phyloP scores from a whole-genome alignment of 92 coral and sea anemone genomes.

The Desmophyllum pertusum region DNA sequence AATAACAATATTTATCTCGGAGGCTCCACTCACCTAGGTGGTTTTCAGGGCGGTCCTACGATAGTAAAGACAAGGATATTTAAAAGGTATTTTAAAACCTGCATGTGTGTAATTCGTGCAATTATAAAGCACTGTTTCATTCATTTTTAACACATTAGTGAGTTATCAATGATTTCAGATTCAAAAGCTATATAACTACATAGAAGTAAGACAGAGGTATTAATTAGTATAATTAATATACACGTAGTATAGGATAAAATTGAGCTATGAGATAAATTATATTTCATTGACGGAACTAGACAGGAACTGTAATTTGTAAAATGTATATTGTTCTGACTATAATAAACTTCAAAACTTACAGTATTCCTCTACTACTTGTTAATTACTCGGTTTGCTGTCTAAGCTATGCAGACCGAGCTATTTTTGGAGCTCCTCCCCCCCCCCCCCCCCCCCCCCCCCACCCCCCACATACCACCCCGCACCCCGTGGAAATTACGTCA shows the following conservation, averaged over 20 bases:
- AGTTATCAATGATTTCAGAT: background rate
- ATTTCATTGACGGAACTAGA: background rate
- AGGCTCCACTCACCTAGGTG: background rate
- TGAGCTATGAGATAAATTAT: background rate
- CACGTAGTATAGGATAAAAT: background rate
- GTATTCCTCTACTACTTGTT: no score
- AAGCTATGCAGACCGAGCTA: no score
- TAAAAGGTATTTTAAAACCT: background rate
- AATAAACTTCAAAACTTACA: slow-evolving; percentile 8
- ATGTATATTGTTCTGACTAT: background rate
- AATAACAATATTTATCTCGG: no score
- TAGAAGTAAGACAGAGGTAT: background rate
- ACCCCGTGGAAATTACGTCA: no score
- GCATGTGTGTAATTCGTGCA: no score
- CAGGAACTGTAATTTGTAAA: slow-evolving; percentile 2
- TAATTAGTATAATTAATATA: background rate
- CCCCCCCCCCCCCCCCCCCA: no score
- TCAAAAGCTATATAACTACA: background rate
- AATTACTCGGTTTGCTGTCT: no score
- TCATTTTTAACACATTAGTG: no score
- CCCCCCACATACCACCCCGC: no score
- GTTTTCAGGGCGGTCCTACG: background rate
- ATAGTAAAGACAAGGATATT: background rate
- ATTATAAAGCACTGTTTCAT: no score
- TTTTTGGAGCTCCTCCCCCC: no score